phyloP scores from a whole-genome alignment of 2,888 invertebrate species.

The Apantesis nais region DNA sequence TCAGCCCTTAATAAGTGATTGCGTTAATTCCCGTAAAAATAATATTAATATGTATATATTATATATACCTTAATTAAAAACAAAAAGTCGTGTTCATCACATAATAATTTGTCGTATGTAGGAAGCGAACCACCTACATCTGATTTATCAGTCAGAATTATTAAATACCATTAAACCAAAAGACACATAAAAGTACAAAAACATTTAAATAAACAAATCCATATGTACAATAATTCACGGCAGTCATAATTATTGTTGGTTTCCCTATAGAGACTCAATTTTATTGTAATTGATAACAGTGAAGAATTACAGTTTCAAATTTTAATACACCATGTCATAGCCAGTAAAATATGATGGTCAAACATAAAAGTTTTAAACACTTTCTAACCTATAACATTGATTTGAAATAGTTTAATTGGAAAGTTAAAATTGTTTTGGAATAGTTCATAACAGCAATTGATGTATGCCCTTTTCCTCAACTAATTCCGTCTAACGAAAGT shows the following conservation, averaged over 20 bases:
- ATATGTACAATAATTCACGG: background rate
- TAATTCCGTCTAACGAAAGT: slow-evolving; percentile 35
- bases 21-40: too few species aligned
- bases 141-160: too few species aligned
- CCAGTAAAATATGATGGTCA: background rate
- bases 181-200: background rate
- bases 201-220: background rate
- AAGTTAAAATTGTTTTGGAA: background rate
- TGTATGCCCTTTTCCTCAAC: slow-evolving; percentile 24
- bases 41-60: too few species aligned
- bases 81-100: too few species aligned
- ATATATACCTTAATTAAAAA: too few species aligned
- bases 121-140: too few species aligned
- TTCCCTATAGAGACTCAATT: background rate
- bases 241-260: background rate
- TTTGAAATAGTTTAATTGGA: slow-evolving; percentile 7
- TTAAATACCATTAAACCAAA: too few species aligned
- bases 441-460: slow-evolving; percentile 8
- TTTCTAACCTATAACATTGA: slow-evolving; percentile 1
- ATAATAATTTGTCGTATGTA: too few species aligned
- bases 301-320: background rate
- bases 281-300: background rate
- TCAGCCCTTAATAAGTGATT: too few species aligned
- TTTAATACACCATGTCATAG: background rate
- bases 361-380: slow-evolving; percentile 6